Evolutionary conservation across 2,113 vertebrate species (phyloP).

Genomic region (Pygathrix nemaeus): DNA sequence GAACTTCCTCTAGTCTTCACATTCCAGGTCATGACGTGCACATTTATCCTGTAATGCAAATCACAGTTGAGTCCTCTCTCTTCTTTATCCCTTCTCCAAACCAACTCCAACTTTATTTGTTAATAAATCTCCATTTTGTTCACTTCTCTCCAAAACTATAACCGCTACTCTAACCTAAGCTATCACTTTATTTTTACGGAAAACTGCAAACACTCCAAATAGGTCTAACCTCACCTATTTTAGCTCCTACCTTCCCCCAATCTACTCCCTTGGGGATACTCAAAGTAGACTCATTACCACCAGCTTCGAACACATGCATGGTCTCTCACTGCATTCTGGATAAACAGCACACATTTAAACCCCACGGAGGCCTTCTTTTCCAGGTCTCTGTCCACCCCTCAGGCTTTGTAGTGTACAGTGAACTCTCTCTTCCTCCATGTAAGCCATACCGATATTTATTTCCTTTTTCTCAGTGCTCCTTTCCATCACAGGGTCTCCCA

Average conservation of each 20-base stretch:
- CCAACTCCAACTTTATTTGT: background rate
- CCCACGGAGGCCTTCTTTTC: background rate
- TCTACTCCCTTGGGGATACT: background rate
- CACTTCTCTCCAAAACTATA: background rate
- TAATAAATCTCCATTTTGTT: background rate
- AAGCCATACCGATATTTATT: background rate
- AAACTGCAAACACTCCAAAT: background rate
- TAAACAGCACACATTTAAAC: background rate
- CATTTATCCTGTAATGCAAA: background rate
- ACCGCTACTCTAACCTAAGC: background rate
- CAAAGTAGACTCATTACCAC: background rate
- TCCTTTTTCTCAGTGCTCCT: background rate
- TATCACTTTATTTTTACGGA: slow-evolving; percentile 2
- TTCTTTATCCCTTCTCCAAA: background rate
- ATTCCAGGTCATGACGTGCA: background rate
- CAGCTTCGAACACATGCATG: background rate
- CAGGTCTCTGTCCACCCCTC: background rate
- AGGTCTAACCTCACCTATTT: background rate
- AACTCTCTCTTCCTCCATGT: background rate
- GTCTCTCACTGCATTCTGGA: background rate
- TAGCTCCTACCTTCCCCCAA: accelerated
- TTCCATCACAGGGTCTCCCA: background rate
- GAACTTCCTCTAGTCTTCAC: background rate
- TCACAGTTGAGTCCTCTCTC: background rate
- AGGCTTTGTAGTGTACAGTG: background rate